Evolutionary conservation across 1,140 invertebrate genomes (phyloP).

Genomic region (Tetragnatha versicolor): DNA sequence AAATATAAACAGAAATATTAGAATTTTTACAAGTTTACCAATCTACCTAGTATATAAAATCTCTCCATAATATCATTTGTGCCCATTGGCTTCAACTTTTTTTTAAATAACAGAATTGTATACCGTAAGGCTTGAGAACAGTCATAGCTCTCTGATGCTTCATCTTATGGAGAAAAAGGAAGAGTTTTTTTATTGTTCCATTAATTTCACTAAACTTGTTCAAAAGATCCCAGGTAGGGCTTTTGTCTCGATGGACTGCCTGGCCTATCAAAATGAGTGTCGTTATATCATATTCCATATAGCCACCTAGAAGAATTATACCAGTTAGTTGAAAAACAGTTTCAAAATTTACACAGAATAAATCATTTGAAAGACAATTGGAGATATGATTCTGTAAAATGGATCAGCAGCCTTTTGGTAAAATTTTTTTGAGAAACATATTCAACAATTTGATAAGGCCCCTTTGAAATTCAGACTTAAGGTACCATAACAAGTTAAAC

Average conservation of each 20-base stretch:
- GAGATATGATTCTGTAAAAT: not conserved
- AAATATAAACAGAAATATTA: too few relatives aligned
- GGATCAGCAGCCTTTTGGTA: not conserved
- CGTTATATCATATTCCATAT: constrained; percentile 66
- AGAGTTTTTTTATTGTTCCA: constrained; percentile 79
- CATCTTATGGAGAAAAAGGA: constrained; percentile 74
- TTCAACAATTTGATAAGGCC: not conserved
- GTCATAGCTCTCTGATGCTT: constrained; percentile 76
- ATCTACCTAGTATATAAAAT: too few relatives aligned
- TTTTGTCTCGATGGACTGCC: constrained; percentile 66
- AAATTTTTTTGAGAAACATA: not conserved
- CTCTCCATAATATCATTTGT: too few relatives aligned
- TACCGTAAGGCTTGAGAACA: constrained; percentile 71
- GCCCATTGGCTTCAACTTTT: too few relatives aligned
- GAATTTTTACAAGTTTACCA: too few relatives aligned
- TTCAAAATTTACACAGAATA: not conserved
- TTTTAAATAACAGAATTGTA: too few relatives aligned
- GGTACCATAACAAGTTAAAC: not conserved
- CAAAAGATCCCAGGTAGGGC: constrained; percentile 79
- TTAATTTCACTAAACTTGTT: constrained; percentile 80
- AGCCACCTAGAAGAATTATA: constrained; percentile 63
- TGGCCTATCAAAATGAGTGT: constrained; percentile 68
- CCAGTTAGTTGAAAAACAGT: not conserved
- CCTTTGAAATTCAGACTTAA: not conserved
- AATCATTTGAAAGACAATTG: not conserved